These are phyloP conservation scores for Phaedon cochleariae DNA, from an alignment of 2,888 invertebrate species.

Conservation along the genomic window DNA sequence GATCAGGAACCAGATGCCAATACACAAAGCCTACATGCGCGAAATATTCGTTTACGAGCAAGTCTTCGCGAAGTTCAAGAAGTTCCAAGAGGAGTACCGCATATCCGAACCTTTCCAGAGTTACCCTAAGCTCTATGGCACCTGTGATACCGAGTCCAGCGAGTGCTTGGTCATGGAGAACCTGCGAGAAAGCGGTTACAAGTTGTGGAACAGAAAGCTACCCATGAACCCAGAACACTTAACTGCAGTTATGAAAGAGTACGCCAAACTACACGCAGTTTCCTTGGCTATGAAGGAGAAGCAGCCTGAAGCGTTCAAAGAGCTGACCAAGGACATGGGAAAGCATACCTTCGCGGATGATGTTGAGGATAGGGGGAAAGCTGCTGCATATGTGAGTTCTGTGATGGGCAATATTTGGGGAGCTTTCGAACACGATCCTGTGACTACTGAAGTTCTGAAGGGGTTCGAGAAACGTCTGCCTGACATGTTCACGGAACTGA, in stretches of 20 bases:
- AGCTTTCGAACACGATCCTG: constrained; percentile 1
- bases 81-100: constrained; percentile 41
- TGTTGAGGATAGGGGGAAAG: background rate
- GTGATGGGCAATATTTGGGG: background rate
- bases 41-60: constrained; percentile 49
- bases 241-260: constrained; percentile 46
- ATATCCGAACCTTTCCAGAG: constrained; percentile 8
- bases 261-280: constrained; percentile 52
- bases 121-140: constrained; percentile 30
- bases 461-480: background rate
- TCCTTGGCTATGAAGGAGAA: constrained; percentile 50
- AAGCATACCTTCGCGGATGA: background rate
- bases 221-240: constrained; percentile 51
- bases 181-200: constrained; percentile 44
- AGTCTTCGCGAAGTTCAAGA: constrained; percentile 44
- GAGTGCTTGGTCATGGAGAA: constrained; percentile 49
- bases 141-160: constrained; percentile 17
- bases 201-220: constrained; percentile 44
- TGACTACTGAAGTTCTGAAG: constrained; percentile 1
- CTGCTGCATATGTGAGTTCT: background rate
- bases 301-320: constrained; percentile 42
- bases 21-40: constrained; percentile 42
- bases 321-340: constrained; percentile 15
- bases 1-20: constrained; percentile 40
- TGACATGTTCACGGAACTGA: background rate